Evolutionary conservation across 2,888 invertebrate species (phyloP).

Genomic region (Tetanocera ferruginea): DNA sequence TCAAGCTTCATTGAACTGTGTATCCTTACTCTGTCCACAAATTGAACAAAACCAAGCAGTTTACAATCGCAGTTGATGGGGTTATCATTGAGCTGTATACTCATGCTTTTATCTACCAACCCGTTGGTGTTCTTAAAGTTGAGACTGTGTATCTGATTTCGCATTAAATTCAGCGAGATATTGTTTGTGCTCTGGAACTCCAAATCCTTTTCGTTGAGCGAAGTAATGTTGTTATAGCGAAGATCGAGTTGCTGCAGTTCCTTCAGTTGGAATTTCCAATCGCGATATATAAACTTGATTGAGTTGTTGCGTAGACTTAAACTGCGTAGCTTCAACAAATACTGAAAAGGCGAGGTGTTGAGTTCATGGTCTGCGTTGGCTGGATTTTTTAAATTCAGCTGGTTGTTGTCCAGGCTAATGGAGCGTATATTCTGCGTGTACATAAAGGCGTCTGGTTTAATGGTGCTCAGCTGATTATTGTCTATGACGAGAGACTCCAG

Average conservation of each 20-base stretch:
- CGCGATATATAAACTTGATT: conserved; percentile 74
- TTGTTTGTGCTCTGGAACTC: conserved; percentile 51
- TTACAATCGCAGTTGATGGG: conserved; percentile 76
- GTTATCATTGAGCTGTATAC: conserved; percentile 73
- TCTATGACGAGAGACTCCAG: conserved; percentile 72
- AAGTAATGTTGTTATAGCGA: conserved; percentile 75
- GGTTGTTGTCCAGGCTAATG: conserved; percentile 73
- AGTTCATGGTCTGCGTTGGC: conserved; percentile 29
- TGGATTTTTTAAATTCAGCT: conserved; percentile 69
- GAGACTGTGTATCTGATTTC: conserved; percentile 72
- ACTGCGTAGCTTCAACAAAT: conserved; percentile 72
- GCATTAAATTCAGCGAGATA: conserved; percentile 71
- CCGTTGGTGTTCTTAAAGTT: conserved; percentile 64
- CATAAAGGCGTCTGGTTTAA: conserved; percentile 71
- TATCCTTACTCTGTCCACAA: conserved; percentile 70
- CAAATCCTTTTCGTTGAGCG: conserved; percentile 64
- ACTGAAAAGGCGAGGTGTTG: conserved; percentile 73
- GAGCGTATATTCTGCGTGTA: conserved; percentile 71
- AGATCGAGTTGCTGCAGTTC: conserved; percentile 76
- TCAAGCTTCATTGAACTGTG: conserved; percentile 66
- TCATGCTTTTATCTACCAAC: conserved; percentile 57
- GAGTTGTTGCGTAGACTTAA: conserved; percentile 77
- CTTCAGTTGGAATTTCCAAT: conserved; percentile 75
- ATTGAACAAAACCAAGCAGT: conserved; percentile 72
- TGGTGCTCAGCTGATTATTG: conserved; percentile 70